Base-by-base conservation (phyloP, 1,140 invertebrate species). In the Drosophila simulans region DNA sequence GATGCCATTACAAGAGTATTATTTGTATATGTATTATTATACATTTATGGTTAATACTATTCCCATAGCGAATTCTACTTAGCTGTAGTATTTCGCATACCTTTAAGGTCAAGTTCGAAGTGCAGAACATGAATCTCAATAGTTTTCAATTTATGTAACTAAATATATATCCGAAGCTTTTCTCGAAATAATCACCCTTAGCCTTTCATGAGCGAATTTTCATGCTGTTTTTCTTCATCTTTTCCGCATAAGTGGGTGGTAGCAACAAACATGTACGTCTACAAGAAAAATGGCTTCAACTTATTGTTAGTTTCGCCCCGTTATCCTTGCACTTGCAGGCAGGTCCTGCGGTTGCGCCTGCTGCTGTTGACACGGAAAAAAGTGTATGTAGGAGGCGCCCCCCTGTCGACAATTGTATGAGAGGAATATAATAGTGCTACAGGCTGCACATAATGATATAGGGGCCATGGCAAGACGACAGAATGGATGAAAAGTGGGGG, bases 311-410 rank as follows among this genome's bases (percentile, higher is more conserved):
- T 48, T 56, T 37, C 20, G 34, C 20, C 60, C 65, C 65, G 63
- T 57, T 78, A 85, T 85, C 82, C 82, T 85, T 85, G 82, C 82
- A 85, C 80, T 81, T 77, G 74, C 77, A 68, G 54, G 60, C 59
- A 42, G 39, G 56, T 59, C 62, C 57, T 74, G 77, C 77, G 39
- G 60, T 72, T 54, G 53, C 55, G 66, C 66, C 54, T 55, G 51
- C 63, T 80, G 70, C 27, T 79, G 80, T 72, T 78, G 83, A 86
- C 82, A 86, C 65, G 80, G 62, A 86, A 58, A 58, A 76, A 66
- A 75, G 52, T 65, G 34, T 70, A 43, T 40, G 57, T 35, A 77
- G 60, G 65, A 77, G 39, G 43, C 51, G 39, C 37, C 64, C 63
- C 75, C 51, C 54, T 59, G 46, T 31, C 79, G 78, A 86, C 82